phyloP scores from a whole-genome alignment of 2,888 invertebrate species.

The Gryllus longicercus region DNA sequence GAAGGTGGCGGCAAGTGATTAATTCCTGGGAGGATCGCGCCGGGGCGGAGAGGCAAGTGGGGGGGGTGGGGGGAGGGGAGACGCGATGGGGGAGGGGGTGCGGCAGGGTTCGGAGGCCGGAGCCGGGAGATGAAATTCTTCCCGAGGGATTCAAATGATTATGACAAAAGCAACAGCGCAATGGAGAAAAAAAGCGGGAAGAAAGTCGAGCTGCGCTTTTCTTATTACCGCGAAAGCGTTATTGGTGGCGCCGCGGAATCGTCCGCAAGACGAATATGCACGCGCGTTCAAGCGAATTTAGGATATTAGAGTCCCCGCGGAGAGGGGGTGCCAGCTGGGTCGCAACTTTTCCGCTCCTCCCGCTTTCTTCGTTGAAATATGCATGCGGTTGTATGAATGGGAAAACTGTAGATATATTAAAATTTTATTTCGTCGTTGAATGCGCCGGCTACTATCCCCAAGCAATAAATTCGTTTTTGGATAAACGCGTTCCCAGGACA shows the following conservation, averaged over 20 bases:
- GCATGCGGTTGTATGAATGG: constrained; percentile 8
- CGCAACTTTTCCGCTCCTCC: not conserved
- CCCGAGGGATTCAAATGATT: constrained; percentile 8
- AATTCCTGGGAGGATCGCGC: not conserved
- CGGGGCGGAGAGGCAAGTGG: not conserved
- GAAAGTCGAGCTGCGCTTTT: not conserved
- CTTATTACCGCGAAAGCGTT: constrained; percentile 17
- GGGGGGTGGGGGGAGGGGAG: not conserved
- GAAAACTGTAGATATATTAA: constrained; percentile 1
- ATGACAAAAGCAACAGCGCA: constrained; percentile 17
- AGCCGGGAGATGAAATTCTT: constrained; percentile 8
- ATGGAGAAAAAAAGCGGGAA: not conserved
- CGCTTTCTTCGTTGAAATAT: not conserved
- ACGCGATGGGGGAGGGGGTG: not conserved
- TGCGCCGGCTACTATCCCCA: not conserved
- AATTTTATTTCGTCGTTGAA: constrained; percentile 7
- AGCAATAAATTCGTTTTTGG: not conserved
- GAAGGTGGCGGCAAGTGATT: not conserved
- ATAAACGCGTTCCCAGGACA: too few species aligned
- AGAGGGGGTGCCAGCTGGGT: not conserved
- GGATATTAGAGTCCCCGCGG: not conserved
- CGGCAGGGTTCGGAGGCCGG: not conserved
- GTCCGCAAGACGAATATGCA: not conserved
- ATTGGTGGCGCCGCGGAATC: not conserved
- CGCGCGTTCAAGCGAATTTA: not conserved